Evolutionary conservation across 2,888 invertebrate species (phyloP).

Genomic region (Phengaris alcon): DNA sequence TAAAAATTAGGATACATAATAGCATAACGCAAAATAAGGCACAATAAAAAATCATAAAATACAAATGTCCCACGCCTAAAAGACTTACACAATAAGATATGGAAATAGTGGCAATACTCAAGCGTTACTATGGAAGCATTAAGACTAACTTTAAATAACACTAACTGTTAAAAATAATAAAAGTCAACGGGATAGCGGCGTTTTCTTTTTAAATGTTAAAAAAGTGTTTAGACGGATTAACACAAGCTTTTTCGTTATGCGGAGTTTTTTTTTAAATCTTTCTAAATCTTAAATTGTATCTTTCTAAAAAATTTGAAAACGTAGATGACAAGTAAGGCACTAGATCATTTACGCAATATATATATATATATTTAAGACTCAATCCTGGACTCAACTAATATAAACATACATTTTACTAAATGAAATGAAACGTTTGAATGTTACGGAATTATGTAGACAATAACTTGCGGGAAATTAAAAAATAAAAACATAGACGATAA

Average conservation of each 20-base stretch:
- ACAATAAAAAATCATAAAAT: slow-evolving; percentile 35
- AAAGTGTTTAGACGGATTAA: not conserved
- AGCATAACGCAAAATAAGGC: slow-evolving; percentile 35
- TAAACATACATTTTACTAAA: slow-evolving; percentile 17
- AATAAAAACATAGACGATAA: not conserved
- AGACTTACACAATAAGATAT: slow-evolving; percentile 25
- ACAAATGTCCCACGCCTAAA: slow-evolving; percentile 22
- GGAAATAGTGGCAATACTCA: slow-evolving; percentile 27
- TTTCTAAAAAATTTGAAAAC: not conserved
- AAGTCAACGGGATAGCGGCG: slow-evolving; percentile 26
- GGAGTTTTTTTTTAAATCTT: not conserved
- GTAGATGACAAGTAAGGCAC: slow-evolving; percentile 21
- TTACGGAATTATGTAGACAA: not conserved
- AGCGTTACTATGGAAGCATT: slow-evolving; percentile 27
- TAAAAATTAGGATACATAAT: slow-evolving; percentile 25
- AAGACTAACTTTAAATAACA: slow-evolving; percentile 22
- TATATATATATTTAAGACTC: slow-evolving; percentile 15
- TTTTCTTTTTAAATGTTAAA: not conserved
- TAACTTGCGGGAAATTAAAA: not conserved
- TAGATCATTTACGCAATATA: slow-evolving; percentile 21
- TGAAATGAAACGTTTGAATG: not conserved
- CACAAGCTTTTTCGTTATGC: not conserved
- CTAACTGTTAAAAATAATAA: slow-evolving; percentile 23
- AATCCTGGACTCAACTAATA: not conserved
- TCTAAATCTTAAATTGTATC: not conserved